phyloP scores from a whole-genome alignment of 2,888 invertebrate genomes.

The Meiosimyza decipiens region DNA sequence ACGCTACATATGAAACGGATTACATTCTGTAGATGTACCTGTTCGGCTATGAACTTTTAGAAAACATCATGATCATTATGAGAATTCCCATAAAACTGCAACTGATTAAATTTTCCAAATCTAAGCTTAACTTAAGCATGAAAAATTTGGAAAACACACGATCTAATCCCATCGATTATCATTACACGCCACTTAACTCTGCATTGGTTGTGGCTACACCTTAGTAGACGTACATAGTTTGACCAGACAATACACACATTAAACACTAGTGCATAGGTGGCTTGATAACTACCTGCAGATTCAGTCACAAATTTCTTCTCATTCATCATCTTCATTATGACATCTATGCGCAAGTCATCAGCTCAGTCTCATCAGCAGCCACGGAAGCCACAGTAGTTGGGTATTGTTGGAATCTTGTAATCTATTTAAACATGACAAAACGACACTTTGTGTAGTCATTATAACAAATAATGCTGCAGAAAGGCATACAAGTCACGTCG shows the following conservation, averaged over 20 bases:
- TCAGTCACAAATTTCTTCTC: not conserved
- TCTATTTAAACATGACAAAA: conserved; percentile 39
- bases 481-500: conserved; percentile 13
- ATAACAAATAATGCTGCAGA: conserved; percentile 10
- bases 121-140: conserved; percentile 33
- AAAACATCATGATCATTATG: no score
- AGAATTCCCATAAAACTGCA: not conserved
- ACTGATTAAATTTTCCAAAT: conserved; percentile 9
- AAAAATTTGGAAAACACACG: conserved; percentile 47
- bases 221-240: not conserved
- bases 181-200: conserved; percentile 48
- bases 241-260: not conserved
- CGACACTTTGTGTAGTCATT: conserved; percentile 31
- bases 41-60: no score
- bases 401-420: conserved; percentile 16
- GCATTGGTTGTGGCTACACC: not conserved
- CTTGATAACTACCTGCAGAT: no score
- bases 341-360: conserved; percentile 29
- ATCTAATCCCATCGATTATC: conserved; percentile 59
- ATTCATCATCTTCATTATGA: conserved; percentile 30
- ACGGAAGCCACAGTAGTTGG: conserved; percentile 10
- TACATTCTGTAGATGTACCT: no score
- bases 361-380: conserved; percentile 3
- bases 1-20: no score
- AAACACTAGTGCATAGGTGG: not conserved